Evolutionary conservation across 64 coral and sea anemone genomes (phyloP).

Genomic region (Montipora capricornis): DNA sequence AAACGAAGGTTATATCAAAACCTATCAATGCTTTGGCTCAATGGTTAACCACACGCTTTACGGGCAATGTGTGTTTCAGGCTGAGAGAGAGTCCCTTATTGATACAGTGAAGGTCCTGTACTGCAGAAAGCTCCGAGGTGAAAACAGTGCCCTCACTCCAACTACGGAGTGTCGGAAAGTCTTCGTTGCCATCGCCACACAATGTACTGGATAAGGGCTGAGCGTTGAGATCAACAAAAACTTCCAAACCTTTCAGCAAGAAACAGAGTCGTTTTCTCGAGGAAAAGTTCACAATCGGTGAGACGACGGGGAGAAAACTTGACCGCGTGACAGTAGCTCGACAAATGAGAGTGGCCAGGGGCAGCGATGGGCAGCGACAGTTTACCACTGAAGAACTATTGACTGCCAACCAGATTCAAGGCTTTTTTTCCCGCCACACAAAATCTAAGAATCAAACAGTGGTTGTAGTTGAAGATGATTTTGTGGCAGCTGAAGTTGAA

Average conservation of each 20-base stretch:
- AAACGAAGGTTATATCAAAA: not conserved
- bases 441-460: not conserved
- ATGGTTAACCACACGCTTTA: constrained; percentile 63
- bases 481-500: not conserved
- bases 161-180: not conserved
- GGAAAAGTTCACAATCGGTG: constrained; percentile 44
- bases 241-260: constrained; percentile 32
- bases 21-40: constrained; percentile 44
- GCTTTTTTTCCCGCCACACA: constrained; percentile 13
- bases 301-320: constrained; percentile 41
- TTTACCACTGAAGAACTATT: constrained; percentile 10
- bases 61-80: constrained; percentile 63
- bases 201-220: constrained; percentile 52
- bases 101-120: constrained; percentile 73
- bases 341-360: constrained; percentile 32
- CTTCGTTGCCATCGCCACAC: not conserved
- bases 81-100: constrained; percentile 62
- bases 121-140: constrained; percentile 35
- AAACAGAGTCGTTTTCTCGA: constrained; percentile 28
- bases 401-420: constrained; percentile 5
- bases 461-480: not conserved
- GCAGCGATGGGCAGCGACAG: not conserved
- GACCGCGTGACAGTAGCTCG: constrained; percentile 20
- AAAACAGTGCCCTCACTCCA: not conserved
- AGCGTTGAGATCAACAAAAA: constrained; percentile 59